Evolutionary conservation across 2,888 invertebrate genomes (phyloP), one percentile per base, ranked within the genome.

Genomic region (Hydraecia micacea): DNA sequence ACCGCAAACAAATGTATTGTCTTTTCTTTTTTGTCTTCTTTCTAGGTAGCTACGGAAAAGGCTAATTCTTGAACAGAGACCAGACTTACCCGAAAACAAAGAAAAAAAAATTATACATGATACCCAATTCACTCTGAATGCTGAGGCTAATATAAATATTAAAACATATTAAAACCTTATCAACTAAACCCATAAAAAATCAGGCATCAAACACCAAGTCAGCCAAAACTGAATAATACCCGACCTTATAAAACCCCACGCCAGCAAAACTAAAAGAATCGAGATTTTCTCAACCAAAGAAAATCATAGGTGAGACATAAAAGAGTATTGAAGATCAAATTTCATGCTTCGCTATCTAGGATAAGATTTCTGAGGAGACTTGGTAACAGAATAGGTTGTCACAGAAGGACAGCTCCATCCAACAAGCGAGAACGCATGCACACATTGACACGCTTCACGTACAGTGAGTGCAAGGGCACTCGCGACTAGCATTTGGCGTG

Each of bases 311-410:
- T 81, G 76, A 74, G 55, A 73, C 60, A 75, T 81, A 86, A 86
- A 84, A 80, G 73, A 67, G 73, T 77, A 75, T 63, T 80, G 76
- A 74, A 76, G 80, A 84, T 84, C 75, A 79, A 86, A 86, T 86
- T 86, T 86, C 86, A 86, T 84, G 82, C 74, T 80, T 80, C 86
- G 80, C 78, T 86, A 68, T 86, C 77, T 75, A 55, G 73, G 75
- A 86, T 84, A 74, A 80, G 76, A 78, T 86, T 81, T 75, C 76
- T 66, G n/a, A 42, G 36, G 36, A 75, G 28, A 39, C 39, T 76
- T 52, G 13, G 39, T 36, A 21, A 73, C 28, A 55, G 42, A 18
- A 25, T 28, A 80, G 9, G 21, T 18, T 28, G 0, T 0, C 46
- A 11, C 36, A 79, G 80, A 73, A 73, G 36, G 11, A 2, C 1